Conservation (phyloP, 2,888 invertebrate species). For the Siphlonurus alternatus region DNA sequence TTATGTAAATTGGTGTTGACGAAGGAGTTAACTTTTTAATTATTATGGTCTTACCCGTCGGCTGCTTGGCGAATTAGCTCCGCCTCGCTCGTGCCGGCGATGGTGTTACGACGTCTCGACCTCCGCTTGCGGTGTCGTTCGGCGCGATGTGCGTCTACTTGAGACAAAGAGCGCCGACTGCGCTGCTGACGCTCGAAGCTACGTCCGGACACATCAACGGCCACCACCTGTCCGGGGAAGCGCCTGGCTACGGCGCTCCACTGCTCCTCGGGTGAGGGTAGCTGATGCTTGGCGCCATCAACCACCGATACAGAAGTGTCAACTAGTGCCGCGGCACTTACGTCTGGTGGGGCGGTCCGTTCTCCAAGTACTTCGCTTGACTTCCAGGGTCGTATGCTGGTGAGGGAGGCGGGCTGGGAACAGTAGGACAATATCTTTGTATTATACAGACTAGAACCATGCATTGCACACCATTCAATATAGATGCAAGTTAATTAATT, state of each 20-base stretch:
- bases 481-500: too few species aligned
- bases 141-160: slow-evolving; percentile 27
- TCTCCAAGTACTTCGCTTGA: slow-evolving; percentile 57
- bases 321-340: slow-evolving; percentile 51
- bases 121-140: slow-evolving; percentile 20
- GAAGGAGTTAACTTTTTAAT: too few species aligned
- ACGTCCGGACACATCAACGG: slow-evolving; percentile 75
- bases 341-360: slow-evolving; percentile 28
- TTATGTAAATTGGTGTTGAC: too few species aligned
- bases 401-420: slow-evolving; percentile 64
- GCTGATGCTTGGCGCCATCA: slow-evolving; percentile 64
- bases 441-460: too few species aligned
- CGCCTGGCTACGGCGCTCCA: slow-evolving; percentile 62
- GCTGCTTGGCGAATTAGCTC: slow-evolving; percentile 39
- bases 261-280: slow-evolving; percentile 79
- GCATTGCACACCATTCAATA: too few species aligned
- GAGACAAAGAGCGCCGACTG: slow-evolving; percentile 62
- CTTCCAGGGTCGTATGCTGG: slow-evolving; percentile 68
- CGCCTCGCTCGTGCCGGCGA: slow-evolving; percentile 79
- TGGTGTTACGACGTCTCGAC: slow-evolving; percentile 74
- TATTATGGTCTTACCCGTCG: slow-evolving; percentile 1
- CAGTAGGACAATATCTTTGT: too few species aligned
- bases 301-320: slow-evolving; percentile 27
- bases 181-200: slow-evolving; percentile 80
- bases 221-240: slow-evolving; percentile 74